Conservation (phyloP, 1,140 invertebrate genomes). For the Neotoxoptera formosana region DNA sequence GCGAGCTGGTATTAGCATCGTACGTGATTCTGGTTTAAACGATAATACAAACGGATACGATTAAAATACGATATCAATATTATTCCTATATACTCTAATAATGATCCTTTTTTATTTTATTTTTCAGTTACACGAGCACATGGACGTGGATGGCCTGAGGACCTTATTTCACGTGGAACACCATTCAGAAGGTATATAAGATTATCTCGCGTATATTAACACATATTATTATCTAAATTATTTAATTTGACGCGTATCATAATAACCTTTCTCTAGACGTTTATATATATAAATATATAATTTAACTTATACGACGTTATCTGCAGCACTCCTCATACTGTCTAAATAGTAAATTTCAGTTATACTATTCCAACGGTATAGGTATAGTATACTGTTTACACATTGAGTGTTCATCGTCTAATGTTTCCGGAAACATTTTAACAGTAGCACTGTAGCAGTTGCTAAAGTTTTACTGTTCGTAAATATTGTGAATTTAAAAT, state of each 20-base stretch:
- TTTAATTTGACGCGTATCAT: neutral
- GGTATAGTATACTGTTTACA: too few relatives aligned
- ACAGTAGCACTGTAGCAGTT: too few relatives aligned
- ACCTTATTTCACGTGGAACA: conserved; percentile 66
- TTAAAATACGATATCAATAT: neutral
- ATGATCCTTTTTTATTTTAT: neutral
- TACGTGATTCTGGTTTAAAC: neutral
- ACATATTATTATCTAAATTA: neutral
- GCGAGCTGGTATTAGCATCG: neutral
- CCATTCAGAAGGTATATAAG: conserved; percentile 65
- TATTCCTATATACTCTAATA: neutral
- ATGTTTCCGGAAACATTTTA: neutral
- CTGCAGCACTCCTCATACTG: too few relatives aligned
- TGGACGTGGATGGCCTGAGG: conserved; percentile 65
- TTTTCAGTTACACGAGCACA: conserved; percentile 65
- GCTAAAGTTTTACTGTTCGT: neutral
- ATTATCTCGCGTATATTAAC: neutral
- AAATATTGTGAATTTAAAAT: neutral
- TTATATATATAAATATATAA: neutral
- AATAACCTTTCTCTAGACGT: neutral
- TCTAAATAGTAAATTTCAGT: too few relatives aligned
- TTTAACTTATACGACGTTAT: neutral
- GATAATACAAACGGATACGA: neutral
- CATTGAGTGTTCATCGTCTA: neutral
- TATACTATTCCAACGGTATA: neutral